Base-by-base conservation (phyloP, 2,797 vertebrate species). In the Melanotaenia maccullochi region DNA sequence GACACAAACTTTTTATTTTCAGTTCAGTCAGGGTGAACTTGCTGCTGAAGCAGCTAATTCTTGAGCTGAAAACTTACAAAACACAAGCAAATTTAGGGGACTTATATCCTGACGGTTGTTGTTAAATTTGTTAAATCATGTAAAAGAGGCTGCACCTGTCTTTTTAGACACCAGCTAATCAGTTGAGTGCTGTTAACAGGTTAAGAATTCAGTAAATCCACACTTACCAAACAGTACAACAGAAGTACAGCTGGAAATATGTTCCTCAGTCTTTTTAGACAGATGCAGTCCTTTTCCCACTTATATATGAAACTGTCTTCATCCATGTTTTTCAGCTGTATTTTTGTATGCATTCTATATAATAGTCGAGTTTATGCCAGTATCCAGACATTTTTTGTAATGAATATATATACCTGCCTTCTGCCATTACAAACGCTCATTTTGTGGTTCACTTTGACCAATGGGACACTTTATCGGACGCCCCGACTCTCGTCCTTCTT, bases 331-430 rank as follows among this genome's bases (percentile, higher is more conserved):
- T 60, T 62, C 32, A 65, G 63, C 54, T 72, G 54, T 73, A 52
- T 77, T 68, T 76, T 77, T 70, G 44, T 75, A 40, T 71, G 40
- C 54, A 32, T 77, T 52, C 42, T 55, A 33, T 60, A 51, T 16
- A 35, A 59, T 24, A 51, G 54, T 56, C 25, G 12, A 56, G 51
- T 76, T 35, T 11, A 25, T 65, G 38, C 55, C 25, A 56, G 12
- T 75, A 55, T 24, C 1, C 22, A 36, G 4, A 59, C 5, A 24
- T 60, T 73, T 76, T 44, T 28, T 60, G 24, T 9, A 30, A 61
- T 36, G 0, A 22, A 30, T 35, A 63, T 70, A 51, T 51, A 16
- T 55, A 33, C 54, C 24, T n/a, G 57, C 57, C 59, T 22, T 42
- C 20, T 60, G 42, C 58, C 68, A n/a, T 28, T 60, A 40, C 13